Evolutionary conservation across 2,797 vertebrate genomes (phyloP), one percentile per base, ranked within the genome.

Genomic region (Rhincodon typus): DNA sequence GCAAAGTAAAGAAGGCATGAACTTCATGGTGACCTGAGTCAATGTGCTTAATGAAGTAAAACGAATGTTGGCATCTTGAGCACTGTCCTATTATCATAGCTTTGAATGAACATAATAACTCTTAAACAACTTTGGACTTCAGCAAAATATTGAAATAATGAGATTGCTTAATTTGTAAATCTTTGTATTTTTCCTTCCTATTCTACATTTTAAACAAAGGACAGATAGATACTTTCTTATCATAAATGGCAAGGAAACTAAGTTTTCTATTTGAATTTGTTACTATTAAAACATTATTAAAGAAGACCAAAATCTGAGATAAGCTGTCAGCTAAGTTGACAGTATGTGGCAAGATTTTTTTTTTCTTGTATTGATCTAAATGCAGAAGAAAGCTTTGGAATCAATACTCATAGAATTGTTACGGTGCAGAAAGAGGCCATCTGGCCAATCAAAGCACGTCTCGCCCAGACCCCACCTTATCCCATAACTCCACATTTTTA

Each of bases 241-340:
- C 50, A 53, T 21, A 53, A 50, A 21, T 87, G 42, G 0, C 21
- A 53, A 50, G 23, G 38, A 87, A 46, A 46, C 50, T 86, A 42
- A 23, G 42, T 86, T 46, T 86, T 86, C 82, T 57, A 57, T 57
- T 57, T 57, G 57, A 87, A 87, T 87, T 53, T 87, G 46, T 53
- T 87, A 87, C 84, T 87, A 87, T 87, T 25, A 53, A 87, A 87
- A 87, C 53, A 50, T 87, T 19, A 87, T 87, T 50, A 87, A 87
- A 50, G 21, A 38, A 21, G 42, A 19, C 82, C 84, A 86, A 86
- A 86, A 86, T 17, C 84, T 86, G 84, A 23, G 15, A 86, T 50
- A 25, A 87, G 21, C 84, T 87, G 84, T 87, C 84, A 53, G 21
- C 15, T 50, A 87, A 87, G 23, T 87, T 87, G 84, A 87, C 42